Base-by-base conservation (phyloP, 2,888 invertebrate genomes). In the Coelopa pilipes region DNA sequence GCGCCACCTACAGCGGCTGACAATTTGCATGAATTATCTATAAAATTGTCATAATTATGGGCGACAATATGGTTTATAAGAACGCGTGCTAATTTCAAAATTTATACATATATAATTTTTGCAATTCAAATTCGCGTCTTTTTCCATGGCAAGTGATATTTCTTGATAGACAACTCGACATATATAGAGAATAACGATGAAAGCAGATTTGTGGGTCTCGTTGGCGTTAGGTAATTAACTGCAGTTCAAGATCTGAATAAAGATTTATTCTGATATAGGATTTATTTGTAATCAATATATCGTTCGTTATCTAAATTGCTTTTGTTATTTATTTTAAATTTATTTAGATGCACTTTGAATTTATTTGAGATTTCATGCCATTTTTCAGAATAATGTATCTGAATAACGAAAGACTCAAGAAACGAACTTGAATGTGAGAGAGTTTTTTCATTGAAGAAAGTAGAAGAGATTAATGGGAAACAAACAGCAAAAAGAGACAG, bases 361-460 rank as follows among this genome's bases (percentile, higher is more conserved):
- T 34, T 34, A 34, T 34, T 34, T 34, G 34, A 34, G 7, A 34
- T 4, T 34, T 34, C 34, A 34, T 34, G 7, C 34, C 34, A 34
- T 34, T 4, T 34, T 34, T 34, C 34, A 34, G 7, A 34, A 34
- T 7, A 34, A 34, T 34, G 34, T 34, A 2, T 34, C 2, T 34
- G 15, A 10, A 15, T 46, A 62, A 63, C 62, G 46, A 62, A 73
- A 73, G 73, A 73, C 62, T 73, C 62, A 69, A 46, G 73, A 45
- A 59, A 73, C 73, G 53, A 73, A 73, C 73, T 59, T 60, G 62
- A 34, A 4, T 34, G 34, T 34, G 34, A 34, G 34, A 34, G 34
- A 34, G 7, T 34, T n/a, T n/a, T n/a, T n/a, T n/a, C n/a, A 34
- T 34, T 34, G 34, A 34, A 4, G 34, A 34, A 34, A 34, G 34